A percentile compares a stretch with the other conserved stretches of the same genome.
phyloP scores from a whole-genome alignment of 2,113 vertebrate genomes.

The Lepus timidus region DNA sequence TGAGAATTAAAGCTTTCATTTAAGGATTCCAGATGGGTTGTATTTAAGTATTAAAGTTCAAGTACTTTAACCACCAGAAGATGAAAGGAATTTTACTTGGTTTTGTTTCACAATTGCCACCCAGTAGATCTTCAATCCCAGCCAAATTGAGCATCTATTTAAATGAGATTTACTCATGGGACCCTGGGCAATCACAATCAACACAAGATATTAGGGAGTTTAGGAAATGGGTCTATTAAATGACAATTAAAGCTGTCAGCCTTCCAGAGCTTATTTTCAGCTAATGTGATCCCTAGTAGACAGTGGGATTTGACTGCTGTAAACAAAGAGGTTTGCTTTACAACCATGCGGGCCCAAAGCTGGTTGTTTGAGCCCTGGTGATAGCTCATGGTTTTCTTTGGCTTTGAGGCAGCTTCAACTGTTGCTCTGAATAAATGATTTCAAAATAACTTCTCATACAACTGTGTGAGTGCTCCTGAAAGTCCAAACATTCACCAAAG shows the following conservation, averaged over 20 bases:
- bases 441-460: not conserved
- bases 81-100: slow-evolving; percentile 65
- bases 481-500: not conserved
- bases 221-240: slow-evolving; percentile 78
- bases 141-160: slow-evolving; percentile 75
- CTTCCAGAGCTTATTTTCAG: slow-evolving; percentile 64
- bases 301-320: not conserved
- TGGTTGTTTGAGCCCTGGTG: not conserved
- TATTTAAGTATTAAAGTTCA: slow-evolving; percentile 70
- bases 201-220: slow-evolving; percentile 73
- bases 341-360: not conserved
- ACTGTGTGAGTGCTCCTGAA: not conserved
- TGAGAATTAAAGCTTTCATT: slow-evolving; percentile 68
- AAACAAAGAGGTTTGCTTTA: slow-evolving; percentile 36
- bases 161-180: slow-evolving; percentile 76
- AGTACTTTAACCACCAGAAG: slow-evolving; percentile 57
- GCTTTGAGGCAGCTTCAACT: not conserved
- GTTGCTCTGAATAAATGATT: not conserved
- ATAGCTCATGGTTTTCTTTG: no score
- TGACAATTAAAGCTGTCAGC: slow-evolving; percentile 75
- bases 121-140: slow-evolving; percentile 62
- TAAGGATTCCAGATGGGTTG: slow-evolving; percentile 69
- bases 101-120: slow-evolving; percentile 75
- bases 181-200: slow-evolving; percentile 67
- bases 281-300: slow-evolving; percentile 56